Evolutionary conservation across 2,888 invertebrate species (phyloP).

Genomic region (Tanytarsus gracilentus): DNA sequence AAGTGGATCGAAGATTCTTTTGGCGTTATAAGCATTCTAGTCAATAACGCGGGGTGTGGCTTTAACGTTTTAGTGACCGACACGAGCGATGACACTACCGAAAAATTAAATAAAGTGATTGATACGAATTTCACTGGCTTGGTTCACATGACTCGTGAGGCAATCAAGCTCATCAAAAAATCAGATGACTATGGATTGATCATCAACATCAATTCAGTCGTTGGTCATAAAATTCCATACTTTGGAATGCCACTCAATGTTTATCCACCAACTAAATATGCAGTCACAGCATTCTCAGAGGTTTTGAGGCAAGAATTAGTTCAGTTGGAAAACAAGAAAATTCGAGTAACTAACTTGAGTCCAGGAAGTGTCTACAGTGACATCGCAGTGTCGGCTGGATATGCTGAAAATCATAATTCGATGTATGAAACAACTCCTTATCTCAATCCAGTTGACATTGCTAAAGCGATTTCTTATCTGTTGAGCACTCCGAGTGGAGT

Average conservation of each 20-base stretch:
- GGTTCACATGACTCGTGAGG: constrained; percentile 44
- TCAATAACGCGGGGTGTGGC: constrained; percentile 51
- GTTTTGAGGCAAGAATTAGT: constrained; percentile 35
- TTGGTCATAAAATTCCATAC: constrained; percentile 34
- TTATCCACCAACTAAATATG: constrained; percentile 37
- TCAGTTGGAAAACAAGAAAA: constrained; percentile 33
- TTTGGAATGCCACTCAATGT: constrained; percentile 34
- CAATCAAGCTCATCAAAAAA: constrained; percentile 45
- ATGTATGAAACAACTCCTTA: neutral
- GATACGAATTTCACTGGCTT: constrained; percentile 46
- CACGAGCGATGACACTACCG: neutral
- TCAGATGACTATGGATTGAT: constrained; percentile 42
- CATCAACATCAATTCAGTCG: constrained; percentile 43
- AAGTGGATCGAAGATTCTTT: constrained; percentile 44
- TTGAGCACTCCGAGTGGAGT: neutral
- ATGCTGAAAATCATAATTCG: neutral
- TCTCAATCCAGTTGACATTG: neutral
- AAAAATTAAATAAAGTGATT: constrained; percentile 37
- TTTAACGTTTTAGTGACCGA: neutral
- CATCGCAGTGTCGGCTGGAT: neutral
- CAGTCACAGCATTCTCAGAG: constrained; percentile 35
- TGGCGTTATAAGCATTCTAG: constrained; percentile 49
- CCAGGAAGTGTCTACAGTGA: neutral
- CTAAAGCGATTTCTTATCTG: neutral
- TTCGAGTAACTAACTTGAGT: constrained; percentile 34